These are phyloP conservation scores for Prionace glauca DNA, from an alignment of 2,797 vertebrate species.

Conservation along the genomic window DNA sequence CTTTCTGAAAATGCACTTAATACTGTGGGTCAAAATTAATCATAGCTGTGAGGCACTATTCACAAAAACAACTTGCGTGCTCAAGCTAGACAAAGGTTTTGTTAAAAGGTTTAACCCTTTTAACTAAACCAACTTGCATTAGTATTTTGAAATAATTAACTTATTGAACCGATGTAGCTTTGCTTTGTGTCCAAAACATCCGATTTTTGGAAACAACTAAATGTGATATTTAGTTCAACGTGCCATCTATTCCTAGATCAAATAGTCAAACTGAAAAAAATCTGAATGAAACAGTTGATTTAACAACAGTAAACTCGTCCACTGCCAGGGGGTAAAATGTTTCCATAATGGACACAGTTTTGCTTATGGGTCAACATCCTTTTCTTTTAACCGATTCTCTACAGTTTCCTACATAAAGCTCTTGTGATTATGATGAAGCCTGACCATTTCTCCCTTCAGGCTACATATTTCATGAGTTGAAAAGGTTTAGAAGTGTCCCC, in stretches of 20 bases:
- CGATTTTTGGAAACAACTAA: neutral
- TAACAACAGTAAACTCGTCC: neutral
- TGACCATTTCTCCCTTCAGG: conserved; percentile 21
- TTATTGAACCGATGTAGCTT: neutral
- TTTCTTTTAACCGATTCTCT: neutral
- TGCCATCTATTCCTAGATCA: neutral
- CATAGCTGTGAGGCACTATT: conserved; percentile 64
- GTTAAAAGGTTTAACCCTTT: neutral
- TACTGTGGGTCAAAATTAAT: conserved; percentile 79
- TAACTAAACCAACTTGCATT: neutral
- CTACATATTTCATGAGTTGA: conserved; percentile 52
- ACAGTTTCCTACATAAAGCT: neutral
- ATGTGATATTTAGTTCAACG: neutral
- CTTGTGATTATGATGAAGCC: neutral
- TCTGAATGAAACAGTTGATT: neutral
- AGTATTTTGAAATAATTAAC: neutral
- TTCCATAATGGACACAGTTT: neutral
- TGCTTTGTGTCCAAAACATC: neutral
- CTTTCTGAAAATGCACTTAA: conserved; percentile 68
- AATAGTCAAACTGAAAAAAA: neutral
- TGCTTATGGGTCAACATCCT: too few relatives aligned
- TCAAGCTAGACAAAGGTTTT: neutral
- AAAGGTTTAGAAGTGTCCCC: conserved; percentile 57
- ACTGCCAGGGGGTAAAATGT: neutral
- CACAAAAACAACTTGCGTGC: conserved; percentile 10